Conservation (phyloP, 35 echinoderm and acorn worm genomes). For the Acanthaster planci region DNA sequence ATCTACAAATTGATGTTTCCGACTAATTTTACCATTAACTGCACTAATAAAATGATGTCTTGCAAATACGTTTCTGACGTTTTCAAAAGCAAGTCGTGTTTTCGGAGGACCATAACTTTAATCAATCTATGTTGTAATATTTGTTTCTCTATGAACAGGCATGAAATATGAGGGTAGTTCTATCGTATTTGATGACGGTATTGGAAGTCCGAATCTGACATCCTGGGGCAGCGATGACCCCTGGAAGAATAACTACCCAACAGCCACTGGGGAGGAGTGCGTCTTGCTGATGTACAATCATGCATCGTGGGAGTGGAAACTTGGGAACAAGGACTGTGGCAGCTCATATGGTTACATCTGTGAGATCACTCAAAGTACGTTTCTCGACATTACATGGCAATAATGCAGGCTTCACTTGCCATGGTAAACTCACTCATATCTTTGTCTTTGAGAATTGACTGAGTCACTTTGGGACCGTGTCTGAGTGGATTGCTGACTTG, state of each 20-base stretch:
- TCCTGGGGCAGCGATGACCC: conserved; percentile 51
- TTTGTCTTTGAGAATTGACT: too few relatives aligned
- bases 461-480: too few relatives aligned
- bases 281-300: conserved; percentile 41
- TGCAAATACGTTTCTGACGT: too few relatives aligned
- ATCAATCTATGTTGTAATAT: background rate
- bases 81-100: too few relatives aligned
- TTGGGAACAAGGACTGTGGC: conserved; percentile 43
- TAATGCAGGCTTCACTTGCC: too few relatives aligned
- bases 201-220: conserved; percentile 26
- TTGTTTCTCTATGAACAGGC: background rate
- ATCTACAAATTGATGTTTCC: too few relatives aligned
- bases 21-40: too few relatives aligned
- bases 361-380: conserved; percentile 75
- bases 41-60: too few relatives aligned
- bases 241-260: conserved; percentile 56
- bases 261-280: conserved; percentile 11
- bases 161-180: conserved; percentile 36
- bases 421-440: too few relatives aligned
- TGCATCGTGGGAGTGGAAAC: conserved; percentile 57
- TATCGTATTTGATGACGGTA: conserved; percentile 47
- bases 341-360: conserved; percentile 38
- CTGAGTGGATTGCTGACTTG: too few relatives aligned
- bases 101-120: too few relatives aligned
- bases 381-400: background rate